phyloP scores from a whole-genome alignment of 2,113 vertebrate species.

The Ptychochromis oligacanthus region DNA sequence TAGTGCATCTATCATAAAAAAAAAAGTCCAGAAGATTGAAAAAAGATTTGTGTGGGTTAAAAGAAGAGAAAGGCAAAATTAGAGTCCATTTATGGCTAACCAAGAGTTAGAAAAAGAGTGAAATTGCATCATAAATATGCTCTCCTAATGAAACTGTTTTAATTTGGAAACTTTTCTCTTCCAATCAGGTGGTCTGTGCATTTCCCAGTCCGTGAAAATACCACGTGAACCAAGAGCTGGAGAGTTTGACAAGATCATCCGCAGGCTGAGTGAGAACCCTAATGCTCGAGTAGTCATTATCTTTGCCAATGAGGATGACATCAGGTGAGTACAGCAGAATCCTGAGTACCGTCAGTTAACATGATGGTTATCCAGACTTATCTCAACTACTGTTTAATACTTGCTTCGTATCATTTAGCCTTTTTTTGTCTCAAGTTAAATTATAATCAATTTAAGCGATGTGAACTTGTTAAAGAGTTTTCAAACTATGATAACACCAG shows the following conservation, averaged over 20 bases:
- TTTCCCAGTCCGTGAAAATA: constrained; percentile 95
- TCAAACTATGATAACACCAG: too few relatives aligned
- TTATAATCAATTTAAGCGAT: background rate
- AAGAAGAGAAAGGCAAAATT: background rate
- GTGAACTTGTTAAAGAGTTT: background rate
- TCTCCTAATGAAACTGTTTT: background rate
- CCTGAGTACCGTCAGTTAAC: background rate
- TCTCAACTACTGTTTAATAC: background rate
- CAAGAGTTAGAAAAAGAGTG: background rate
- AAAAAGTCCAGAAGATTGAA: constrained; percentile 16
- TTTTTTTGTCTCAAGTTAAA: too few relatives aligned
- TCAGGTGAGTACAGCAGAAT: constrained; percentile 82
- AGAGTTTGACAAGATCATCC: constrained; percentile 95
- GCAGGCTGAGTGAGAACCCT: constrained; percentile 89
- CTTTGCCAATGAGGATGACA: constrained; percentile 95
- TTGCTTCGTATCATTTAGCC: too few relatives aligned
- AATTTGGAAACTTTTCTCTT: background rate
- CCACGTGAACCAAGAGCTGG: constrained; percentile 88
- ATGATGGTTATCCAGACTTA: background rate
- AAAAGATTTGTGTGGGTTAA: constrained; percentile 30
- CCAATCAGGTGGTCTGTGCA: constrained; percentile 88
- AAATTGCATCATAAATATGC: background rate
- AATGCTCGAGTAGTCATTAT: constrained; percentile 91
- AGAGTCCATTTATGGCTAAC: background rate
- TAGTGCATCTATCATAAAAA: constrained; percentile 42